Conservation (phyloP, 53 echinoderm and acorn worm species). For the Arbacia lixula region DNA sequence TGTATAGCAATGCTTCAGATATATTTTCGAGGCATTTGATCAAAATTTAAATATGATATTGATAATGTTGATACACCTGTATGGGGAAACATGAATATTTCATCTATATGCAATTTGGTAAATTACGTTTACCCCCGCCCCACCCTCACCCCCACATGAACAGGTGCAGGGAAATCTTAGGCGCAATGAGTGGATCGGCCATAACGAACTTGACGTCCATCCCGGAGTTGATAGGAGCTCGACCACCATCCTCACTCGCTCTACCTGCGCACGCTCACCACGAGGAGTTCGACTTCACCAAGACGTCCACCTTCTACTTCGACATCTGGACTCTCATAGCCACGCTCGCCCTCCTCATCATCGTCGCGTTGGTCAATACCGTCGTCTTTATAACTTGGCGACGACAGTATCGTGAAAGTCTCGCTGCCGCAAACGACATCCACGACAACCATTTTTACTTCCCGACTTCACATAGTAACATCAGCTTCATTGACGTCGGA, state of each 20-base stretch:
- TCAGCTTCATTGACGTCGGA: conserved; percentile 36
- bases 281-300: conserved; percentile 23
- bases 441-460: conserved; percentile 32
- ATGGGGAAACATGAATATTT: too few relatives aligned
- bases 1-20: too few relatives aligned
- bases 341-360: conserved; percentile 37
- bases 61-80: too few relatives aligned
- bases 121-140: too few relatives aligned
- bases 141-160: too few relatives aligned
- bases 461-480: not conserved
- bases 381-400: conserved; percentile 44
- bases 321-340: conserved; percentile 45
- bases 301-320: conserved; percentile 29
- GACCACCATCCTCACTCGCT: conserved; percentile 6
- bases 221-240: not conserved
- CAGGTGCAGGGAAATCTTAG: too few relatives aligned
- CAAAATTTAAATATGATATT: too few relatives aligned
- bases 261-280: not conserved
- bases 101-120: too few relatives aligned
- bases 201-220: conserved; percentile 7
- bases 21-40: too few relatives aligned
- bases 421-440: conserved; percentile 12
- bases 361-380: conserved; percentile 33
- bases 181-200: not conserved
- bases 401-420: conserved; percentile 12